Base-by-base conservation (phyloP, 2,797 vertebrate species). In the Xerus rutilus region DNA sequence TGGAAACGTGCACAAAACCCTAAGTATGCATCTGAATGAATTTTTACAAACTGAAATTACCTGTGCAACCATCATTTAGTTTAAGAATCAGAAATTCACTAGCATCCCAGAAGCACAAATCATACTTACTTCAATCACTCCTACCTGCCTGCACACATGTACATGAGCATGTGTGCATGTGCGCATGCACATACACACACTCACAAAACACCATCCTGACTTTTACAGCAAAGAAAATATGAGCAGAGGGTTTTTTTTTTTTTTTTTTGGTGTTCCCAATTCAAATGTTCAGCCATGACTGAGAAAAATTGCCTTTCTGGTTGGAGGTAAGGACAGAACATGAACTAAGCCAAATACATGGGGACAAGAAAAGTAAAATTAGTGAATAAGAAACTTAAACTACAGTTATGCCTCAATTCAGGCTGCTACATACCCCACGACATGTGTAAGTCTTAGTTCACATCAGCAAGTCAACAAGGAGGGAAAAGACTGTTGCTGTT, bases 1-100 rank as follows among this genome's bases (percentile, higher is more conserved):
- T 93, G 86, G 96, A 85, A 95, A 95, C 43, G 0, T 82, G 94
- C 64, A 78, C 14, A 10, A 62, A 10, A 11, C 14, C 67, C 43
- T 73, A 43, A 82, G 49, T 52, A 25, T 43, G 32, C 84, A 39
- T 83, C 20, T 79, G 25, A 73, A n/a, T 64, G 54, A 67, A 21
- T 35, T 81, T 91, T 84, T 62, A 89, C 85, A 62, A 89, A 93
- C 32, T 3, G 6, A 67, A 93, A 18, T 35, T 17, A 43, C 43
- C 69, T 59, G 15, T 67, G 78, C 47, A 73, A n/a, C 69, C 30
- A 65, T 45, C 17, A 32, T 32, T 47, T 45, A 45, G 74, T 18
- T 86, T 28, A 49, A 74, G 39, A 72, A 45, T 74, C 59, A 57
- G 82, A 73, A n/a, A 1, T 10, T 54, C 49, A 25, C n/a, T 17